Conservation (phyloP, 2,888 invertebrate species). For the Colostygia pectinataria region DNA sequence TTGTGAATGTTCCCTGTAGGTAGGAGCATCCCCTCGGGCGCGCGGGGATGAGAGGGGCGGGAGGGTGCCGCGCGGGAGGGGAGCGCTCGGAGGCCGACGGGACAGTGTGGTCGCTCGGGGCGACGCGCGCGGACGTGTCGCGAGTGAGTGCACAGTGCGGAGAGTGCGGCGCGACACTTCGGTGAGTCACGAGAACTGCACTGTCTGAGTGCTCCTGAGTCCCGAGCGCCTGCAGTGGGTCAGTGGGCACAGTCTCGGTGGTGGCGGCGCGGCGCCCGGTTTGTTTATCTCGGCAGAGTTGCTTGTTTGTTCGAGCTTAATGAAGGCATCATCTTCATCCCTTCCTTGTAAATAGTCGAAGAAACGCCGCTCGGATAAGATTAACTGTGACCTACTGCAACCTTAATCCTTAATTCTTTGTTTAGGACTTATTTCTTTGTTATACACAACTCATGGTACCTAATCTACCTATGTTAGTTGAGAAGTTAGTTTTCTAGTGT, state of each 20-base stretch:
- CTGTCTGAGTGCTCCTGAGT: too few species aligned
- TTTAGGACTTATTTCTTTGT: too few species aligned
- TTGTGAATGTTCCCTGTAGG: slow-evolving; percentile 22
- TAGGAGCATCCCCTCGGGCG: slow-evolving; percentile 9
- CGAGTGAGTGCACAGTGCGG: slow-evolving; percentile 3
- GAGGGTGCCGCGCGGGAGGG: slow-evolving; percentile 6
- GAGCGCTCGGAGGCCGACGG: neutral
- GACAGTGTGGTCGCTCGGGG: slow-evolving; percentile 4
- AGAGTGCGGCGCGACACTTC: slow-evolving; percentile 8
- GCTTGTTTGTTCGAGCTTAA: neutral
- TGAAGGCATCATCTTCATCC: slow-evolving; percentile 1
- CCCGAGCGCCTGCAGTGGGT: too few species aligned
- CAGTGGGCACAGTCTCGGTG: too few species aligned
- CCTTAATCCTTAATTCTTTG: too few species aligned
- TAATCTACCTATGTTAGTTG: too few species aligned
- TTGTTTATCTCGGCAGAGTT: neutral
- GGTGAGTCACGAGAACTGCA: slow-evolving; percentile 14
- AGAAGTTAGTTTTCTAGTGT: too few species aligned
- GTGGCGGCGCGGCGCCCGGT: neutral
- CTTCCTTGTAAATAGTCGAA: slow-evolving; percentile 4
- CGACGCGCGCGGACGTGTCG: slow-evolving; percentile 17
- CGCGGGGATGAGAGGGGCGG: slow-evolving; percentile 1
- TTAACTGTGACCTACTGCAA: neutral
- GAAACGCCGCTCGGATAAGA: neutral
- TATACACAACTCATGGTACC: too few species aligned